Percentiles rank a stretch among this genome's conserved stretches.
These are phyloP conservation scores for Hormaphis cornu DNA, from an alignment of 1,140 invertebrate genomes.

Conservation along the genomic window DNA sequence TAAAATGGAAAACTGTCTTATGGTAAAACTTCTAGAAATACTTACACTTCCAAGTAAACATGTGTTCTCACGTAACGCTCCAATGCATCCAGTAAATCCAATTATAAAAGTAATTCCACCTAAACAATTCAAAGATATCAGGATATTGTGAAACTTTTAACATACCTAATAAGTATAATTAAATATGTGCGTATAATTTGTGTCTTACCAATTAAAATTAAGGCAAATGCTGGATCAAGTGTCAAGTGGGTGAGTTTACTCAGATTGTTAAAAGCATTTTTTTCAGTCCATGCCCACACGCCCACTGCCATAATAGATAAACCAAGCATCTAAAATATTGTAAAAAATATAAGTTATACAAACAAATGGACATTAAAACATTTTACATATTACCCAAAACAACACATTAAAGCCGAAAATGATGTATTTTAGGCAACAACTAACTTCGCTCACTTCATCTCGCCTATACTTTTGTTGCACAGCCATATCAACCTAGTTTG, in stretches of 20 bases:
- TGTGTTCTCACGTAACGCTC: conserved; percentile 80
- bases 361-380: neutral
- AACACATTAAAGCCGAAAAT: conserved; percentile 95
- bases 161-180: no score
- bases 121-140: conserved; percentile 40
- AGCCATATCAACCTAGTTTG: neutral
- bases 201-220: conserved; percentile 76
- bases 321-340: conserved; percentile 66
- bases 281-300: conserved; percentile 94
- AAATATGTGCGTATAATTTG: neutral
- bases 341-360: conserved; percentile 33
- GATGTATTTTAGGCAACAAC: conserved; percentile 92
- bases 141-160: neutral
- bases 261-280: conserved; percentile 90
- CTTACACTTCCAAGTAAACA: conserved; percentile 73
- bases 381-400: conserved; percentile 73
- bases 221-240: conserved; percentile 88
- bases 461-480: conserved; percentile 40
- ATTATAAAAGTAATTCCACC: conserved; percentile 85
- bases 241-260: conserved; percentile 78
- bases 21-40: no score
- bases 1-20: no score
- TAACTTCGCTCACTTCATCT: conserved; percentile 84
- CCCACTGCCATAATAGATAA: conserved; percentile 77
- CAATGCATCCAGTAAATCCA: conserved; percentile 94